Evolutionary conservation across 1,140 invertebrate species (phyloP), one percentile per base, ranked within the genome.

Genomic region (Drosophila littoralis): DNA sequence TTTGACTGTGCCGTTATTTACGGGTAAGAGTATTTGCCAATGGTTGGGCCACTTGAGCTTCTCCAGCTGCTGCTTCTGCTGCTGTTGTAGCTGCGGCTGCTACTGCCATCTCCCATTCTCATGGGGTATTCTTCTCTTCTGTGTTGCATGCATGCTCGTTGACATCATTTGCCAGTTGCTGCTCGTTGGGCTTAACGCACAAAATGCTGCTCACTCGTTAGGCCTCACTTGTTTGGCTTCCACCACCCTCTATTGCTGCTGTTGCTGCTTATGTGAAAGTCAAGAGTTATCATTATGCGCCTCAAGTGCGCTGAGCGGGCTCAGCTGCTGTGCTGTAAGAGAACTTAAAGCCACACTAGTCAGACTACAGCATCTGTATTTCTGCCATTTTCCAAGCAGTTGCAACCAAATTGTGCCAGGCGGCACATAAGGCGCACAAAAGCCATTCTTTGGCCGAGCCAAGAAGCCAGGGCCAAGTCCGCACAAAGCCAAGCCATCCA

Each of bases 271-370:
- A 81, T 81, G 81, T 61, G 82, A 86, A 75, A 81, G 67, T 85
- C 75, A 86, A 86, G 78, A 75, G 82, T 86, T 86, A 85, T 79
- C 82, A 86, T 85, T 81, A 84, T 85, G 77, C 66, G 81, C 61
- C 63, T 59, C 60, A 65, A 81, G 78, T 75, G 69, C 45, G 28
- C 57, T 43, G 17, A 36, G 42, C 50, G 15, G 48, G 40, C 40
- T 52, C 38, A 48, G 38, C 43, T 68, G 58, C 52, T 38, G 60
- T 38, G 50, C 28, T 33, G n/a, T 42, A 8, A 15, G 42, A 59
- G 55, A 75, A 64, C 60, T 81, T 75, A 82, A 78, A 82, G 73
- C 67, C 63, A 1, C 50, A 64, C 59, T 28, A 45, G 38, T 45
- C 17, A 40, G 42, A 46, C 58, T 17, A 28, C 22, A 28, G 48